Base-by-base conservation (phyloP, 2,797 vertebrate species). In the Gobionotothen gibberifrons region DNA sequence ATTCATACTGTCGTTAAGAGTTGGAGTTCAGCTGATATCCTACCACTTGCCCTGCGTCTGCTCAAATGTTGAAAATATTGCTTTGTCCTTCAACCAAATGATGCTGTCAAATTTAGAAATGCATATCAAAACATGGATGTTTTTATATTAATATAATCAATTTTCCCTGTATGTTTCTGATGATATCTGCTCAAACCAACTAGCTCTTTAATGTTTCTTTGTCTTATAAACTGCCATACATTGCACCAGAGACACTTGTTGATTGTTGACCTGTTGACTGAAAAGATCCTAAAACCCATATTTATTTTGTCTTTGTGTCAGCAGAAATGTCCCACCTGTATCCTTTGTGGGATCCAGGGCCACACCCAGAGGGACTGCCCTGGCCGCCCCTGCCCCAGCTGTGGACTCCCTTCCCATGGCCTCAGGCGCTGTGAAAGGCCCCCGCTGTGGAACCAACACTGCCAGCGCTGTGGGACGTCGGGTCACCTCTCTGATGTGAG, bases 401-500 rank as follows among this genome's bases (percentile, higher is more conserved):
- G 93, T 74, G 88, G 86, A 32, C 80, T 89, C 22, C 87, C 83
- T 32, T 73, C 83, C 7, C 93, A 93, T 17, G 72, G 84, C n/a
- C 64, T 49, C 59, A 60, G 47, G 43, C 59, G 84, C 44, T 93
- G 93, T 72, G 77, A 75, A 54, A 57, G 77, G 9, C 85, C 86
- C 44, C 82, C 89, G 3, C 16, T 93, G 40, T 90, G 92, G 91
- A 89, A 89, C 49, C 91, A 93, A 6, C 85, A 90, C 86, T 93
- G 92, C 83, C 83, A 82, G 46, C 90, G 92, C 60, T 93, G 92
- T 52, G 84, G 90, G 36, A 42, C 88, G 76, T 69, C 57, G 13
- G 93, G 92, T 21, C 93, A 93, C 80, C 79, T 93, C 36, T 74
- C 78, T 72, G 89, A 92, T 62, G 93, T 93, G 81, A 91, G 90